A percentile compares a stretch with the other conserved stretches of the same genome.
Conservation (phyloP, 2,888 invertebrate genomes). For the Dryocosmus kuriphilus region DNA sequence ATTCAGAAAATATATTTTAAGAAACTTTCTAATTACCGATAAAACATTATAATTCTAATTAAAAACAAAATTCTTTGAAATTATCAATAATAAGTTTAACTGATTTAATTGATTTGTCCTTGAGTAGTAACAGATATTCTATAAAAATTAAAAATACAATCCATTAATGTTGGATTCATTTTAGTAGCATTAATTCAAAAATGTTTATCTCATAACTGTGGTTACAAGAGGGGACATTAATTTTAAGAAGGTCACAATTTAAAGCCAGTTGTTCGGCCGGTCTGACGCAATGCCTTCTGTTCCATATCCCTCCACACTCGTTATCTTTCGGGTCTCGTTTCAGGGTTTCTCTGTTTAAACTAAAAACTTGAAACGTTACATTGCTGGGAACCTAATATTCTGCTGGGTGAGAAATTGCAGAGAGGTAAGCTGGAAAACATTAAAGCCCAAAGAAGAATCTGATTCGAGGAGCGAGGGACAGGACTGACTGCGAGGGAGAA, state of each 20-base stretch:
- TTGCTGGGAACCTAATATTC: conserved; percentile 7
- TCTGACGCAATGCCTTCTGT: conserved; percentile 39
- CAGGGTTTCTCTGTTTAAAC: conserved; percentile 15
- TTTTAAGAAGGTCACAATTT: conserved; percentile 14
- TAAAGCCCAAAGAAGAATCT: conserved; percentile 59
- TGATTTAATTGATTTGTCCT: too few species aligned
- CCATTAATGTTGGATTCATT: conserved; percentile 45
- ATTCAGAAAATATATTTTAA: conserved; percentile 49
- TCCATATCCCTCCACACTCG: conserved; percentile 30
- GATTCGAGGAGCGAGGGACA: conserved; percentile 53
- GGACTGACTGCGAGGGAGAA: conserved; percentile 49
- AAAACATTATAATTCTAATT: too few species aligned
- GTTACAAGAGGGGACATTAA: not conserved
- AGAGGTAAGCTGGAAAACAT: conserved; percentile 60
- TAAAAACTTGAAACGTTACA: conserved; percentile 33
- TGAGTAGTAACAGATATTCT: too few species aligned
- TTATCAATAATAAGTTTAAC: too few species aligned
- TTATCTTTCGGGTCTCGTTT: conserved; percentile 31
- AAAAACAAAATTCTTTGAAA: too few species aligned
- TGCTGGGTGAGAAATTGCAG: conserved; percentile 41
- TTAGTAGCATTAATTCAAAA: not conserved
- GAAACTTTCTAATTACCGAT: too few species aligned
- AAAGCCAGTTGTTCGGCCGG: conserved; percentile 15
- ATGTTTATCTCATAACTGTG: conserved; percentile 19
- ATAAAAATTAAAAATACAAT: not conserved